A percentile compares a stretch with the other conserved stretches of the same genome.
Conservation (phyloP, 2,888 invertebrate genomes). For the Odontocolon sp. region DNA sequence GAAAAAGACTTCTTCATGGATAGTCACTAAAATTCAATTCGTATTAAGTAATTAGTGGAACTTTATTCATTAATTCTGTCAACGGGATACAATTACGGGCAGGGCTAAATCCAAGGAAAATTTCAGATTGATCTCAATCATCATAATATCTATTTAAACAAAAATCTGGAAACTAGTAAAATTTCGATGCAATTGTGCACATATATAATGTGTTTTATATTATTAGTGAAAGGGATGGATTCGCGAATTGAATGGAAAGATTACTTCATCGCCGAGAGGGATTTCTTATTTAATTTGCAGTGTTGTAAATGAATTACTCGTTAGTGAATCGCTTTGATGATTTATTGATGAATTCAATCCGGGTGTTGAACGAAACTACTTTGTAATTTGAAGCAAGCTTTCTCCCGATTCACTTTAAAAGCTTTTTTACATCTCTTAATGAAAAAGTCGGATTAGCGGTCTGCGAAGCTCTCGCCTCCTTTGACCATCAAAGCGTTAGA, state of each 20-base stretch:
- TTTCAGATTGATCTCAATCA: too few relatives aligned
- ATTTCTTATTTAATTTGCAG: too few relatives aligned
- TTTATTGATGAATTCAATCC: neutral
- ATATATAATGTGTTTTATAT: too few relatives aligned
- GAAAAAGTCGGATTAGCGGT: neutral
- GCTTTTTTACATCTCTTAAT: neutral
- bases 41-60: neutral
- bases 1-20: neutral
- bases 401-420: neutral
- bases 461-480: neutral
- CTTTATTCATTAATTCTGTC: neutral
- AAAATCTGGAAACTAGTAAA: too few relatives aligned
- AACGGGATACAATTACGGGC: neutral
- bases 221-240: too few relatives aligned
- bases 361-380: neutral
- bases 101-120: too few relatives aligned
- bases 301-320: too few relatives aligned
- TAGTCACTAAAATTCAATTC: constrained; percentile 1
- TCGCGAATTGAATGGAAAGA: too few relatives aligned
- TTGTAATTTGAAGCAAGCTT: neutral
- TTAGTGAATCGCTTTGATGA: neutral
- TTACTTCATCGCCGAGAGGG: too few relatives aligned
- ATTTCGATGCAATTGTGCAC: too few relatives aligned
- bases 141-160: too few relatives aligned
- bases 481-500: constrained; percentile 26